Conservation (phyloP, 2,888 invertebrate species). For the Alloplasta piceator region DNA sequence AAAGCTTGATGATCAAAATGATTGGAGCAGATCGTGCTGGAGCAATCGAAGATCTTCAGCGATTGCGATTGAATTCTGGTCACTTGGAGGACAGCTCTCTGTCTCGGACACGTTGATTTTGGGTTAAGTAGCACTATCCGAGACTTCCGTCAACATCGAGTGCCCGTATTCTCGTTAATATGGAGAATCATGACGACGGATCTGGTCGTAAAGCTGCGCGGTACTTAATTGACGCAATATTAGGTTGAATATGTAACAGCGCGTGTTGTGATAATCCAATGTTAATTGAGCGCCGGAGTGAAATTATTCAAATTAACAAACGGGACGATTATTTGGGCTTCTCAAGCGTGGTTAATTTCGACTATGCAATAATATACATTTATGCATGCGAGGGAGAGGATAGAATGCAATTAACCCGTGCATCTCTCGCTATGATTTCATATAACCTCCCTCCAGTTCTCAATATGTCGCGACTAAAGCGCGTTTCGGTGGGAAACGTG, state of each 20-base stretch:
- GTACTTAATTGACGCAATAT: too few species aligned
- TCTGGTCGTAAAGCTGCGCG: neutral
- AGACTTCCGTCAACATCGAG: too few species aligned
- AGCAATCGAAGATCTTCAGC: too few species aligned
- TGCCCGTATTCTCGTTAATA: too few species aligned
- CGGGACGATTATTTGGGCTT: slow-evolving; percentile 19
- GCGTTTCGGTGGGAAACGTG: slow-evolving; percentile 14
- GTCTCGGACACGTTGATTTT: too few species aligned
- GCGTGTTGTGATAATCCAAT: neutral
- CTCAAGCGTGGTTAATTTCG: neutral
- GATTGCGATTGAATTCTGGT: too few species aligned
- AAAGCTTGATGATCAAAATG: too few species aligned
- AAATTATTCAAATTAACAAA: slow-evolving; percentile 9
- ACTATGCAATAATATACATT: slow-evolving; percentile 5
- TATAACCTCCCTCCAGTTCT: neutral
- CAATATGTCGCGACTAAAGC: slow-evolving; percentile 37
- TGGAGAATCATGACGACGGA: neutral
- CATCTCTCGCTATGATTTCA: slow-evolving; percentile 39
- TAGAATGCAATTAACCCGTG: slow-evolving; percentile 24
- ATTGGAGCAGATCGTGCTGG: too few species aligned
- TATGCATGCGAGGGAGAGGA: neutral
- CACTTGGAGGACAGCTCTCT: too few species aligned
- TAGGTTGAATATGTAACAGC: too few species aligned
- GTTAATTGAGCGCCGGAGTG: slow-evolving; percentile 1
- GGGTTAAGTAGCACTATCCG: too few species aligned